Base-by-base conservation (phyloP, 2,113 vertebrate species). In the Myotis davidii region DNA sequence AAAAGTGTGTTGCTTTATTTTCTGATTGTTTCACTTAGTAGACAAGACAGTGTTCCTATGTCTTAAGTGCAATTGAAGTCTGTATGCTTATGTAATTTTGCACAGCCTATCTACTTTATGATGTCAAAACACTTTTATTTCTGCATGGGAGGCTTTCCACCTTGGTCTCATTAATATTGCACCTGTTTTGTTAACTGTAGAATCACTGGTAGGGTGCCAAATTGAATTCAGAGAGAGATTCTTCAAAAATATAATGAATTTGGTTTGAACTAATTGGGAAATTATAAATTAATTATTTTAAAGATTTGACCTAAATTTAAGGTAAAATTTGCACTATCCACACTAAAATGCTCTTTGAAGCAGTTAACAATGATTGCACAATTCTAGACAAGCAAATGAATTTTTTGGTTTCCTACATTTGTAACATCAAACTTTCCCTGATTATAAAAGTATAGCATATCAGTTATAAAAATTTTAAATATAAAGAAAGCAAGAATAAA, bases 91-190 rank as follows among this genome's bases (percentile, higher is more conserved):
- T 73, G 27, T 45, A 92, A 65, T 88, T 96, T 96, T 96, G 70
- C 29, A 86, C 32, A 95, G 67, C 6, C 54, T 90, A 74, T 76
- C 52, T 39, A 84, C 73, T 94, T 96, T 65, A 88, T 85, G 69
- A 92, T 95, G 90, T 97, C 90, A 92, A 96, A 94, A 94, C 90
- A 94, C 81, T 94, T 89, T 89, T 83, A 78, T 82, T 97, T 96
- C 90, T 84, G 85, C 81, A 50, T 76, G 37, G 54, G 69, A 92
- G 23, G 29, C 20, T 92, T 96, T 42, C n/a, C 90, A 39, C 27
- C 59, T 88, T 93, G 21, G 54, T 85, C n/a, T 77, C 37, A 90
- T 93, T 76, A 94, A 95, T 72, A 79, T 17, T 88, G 32, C 67
- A 90, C 77, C 45, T 92, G 39, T 90, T 96, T 90, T 2, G 3